Evolutionary conservation across 2,113 vertebrate species (phyloP).

Genomic region (Empidonax traillii): DNA sequence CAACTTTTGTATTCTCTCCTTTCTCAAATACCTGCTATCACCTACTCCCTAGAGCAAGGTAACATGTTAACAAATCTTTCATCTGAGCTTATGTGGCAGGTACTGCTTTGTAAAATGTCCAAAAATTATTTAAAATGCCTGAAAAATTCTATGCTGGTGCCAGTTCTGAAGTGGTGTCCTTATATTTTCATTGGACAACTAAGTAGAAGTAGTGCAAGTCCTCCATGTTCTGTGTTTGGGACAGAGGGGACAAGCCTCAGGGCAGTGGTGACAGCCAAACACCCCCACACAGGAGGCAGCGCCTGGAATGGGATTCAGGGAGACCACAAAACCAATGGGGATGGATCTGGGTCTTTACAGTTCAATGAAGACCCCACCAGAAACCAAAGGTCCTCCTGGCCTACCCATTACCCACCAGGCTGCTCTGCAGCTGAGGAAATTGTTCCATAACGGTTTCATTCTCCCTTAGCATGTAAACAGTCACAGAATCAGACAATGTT

Average conservation of each 20-base stretch:
- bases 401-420: not conserved
- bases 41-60: not conserved
- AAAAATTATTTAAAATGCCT: not conserved
- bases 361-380: not conserved
- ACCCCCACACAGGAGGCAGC: fast-evolving
- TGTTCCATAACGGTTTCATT: not conserved
- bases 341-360: not conserved
- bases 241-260: not conserved
- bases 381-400: not conserved
- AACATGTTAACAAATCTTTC: not conserved
- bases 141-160: not conserved
- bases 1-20: not conserved
- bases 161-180: not conserved
- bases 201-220: not conserved
- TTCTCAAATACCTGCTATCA: not conserved
- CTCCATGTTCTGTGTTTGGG: not conserved
- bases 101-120: not conserved
- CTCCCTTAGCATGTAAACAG: too few relatives aligned
- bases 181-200: not conserved
- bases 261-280: not conserved
- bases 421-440: not conserved
- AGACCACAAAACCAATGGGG: not conserved
- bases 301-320: not conserved
- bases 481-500: not conserved
- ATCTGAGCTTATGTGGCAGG: not conserved